These are phyloP conservation scores for Ernsta delagoae DNA, from an alignment of 2,888 invertebrate species.

Conservation along the genomic window DNA sequence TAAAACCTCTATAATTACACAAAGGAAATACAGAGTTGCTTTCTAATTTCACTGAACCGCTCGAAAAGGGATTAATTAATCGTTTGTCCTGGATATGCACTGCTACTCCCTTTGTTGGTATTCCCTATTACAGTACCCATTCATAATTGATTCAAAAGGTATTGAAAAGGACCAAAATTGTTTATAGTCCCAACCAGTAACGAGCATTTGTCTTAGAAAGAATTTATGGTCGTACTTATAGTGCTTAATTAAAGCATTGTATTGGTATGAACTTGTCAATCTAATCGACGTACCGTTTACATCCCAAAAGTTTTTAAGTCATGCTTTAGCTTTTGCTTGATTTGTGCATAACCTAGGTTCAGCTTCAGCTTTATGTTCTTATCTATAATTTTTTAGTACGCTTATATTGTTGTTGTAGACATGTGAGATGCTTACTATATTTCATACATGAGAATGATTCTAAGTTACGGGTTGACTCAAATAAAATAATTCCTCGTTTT, in stretches of 20 bases:
- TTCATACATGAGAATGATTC: too few species aligned
- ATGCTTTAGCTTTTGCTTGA: too few species aligned
- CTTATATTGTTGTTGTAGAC: too few species aligned
- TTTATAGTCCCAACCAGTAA: conserved; percentile 20
- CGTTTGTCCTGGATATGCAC: conserved; percentile 49
- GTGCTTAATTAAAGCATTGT: conserved; percentile 25
- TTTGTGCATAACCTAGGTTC: too few species aligned
- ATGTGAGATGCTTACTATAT: too few species aligned
- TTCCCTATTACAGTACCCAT: conserved; percentile 39
- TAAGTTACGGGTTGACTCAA: too few species aligned
- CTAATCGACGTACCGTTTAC: neutral
- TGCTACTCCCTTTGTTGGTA: conserved; percentile 45
- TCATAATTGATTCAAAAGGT: conserved; percentile 34
- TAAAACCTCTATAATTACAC: conserved; percentile 49
- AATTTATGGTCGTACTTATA: conserved; percentile 32
- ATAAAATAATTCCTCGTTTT: too few species aligned
- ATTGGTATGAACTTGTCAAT: neutral
- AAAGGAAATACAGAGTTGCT: conserved; percentile 48
- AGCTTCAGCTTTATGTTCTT: too few species aligned
- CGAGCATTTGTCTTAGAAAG: conserved; percentile 23
- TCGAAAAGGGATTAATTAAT: conserved; percentile 54
- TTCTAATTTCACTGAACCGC: conserved; percentile 51
- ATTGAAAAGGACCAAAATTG: conserved; percentile 34
- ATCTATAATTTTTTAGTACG: too few species aligned
- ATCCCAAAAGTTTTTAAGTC: too few species aligned